Evolutionary conservation across 2,797 vertebrate species (phyloP), one percentile per base, ranked within the genome.

Genomic region (Poeciliopsis paucimaculata): DNA sequence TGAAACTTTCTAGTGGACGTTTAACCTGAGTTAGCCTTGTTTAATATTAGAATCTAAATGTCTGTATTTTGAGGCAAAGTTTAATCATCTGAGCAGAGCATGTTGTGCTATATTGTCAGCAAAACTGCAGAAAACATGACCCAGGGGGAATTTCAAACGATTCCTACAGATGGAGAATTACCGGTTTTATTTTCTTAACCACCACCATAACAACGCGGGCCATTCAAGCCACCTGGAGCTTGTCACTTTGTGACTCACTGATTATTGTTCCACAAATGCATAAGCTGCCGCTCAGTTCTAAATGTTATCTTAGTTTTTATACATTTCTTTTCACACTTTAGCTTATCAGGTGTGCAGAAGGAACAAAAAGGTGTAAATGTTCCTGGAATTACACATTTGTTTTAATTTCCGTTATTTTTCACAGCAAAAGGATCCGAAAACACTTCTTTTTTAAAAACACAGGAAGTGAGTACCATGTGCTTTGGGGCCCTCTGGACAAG

Each of bases 151-250:
- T 72, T 89, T 86, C 78, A 87, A 73, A 80, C 47, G 60, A 12
- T 88, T 78, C 13, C 26, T 85, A 72, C 86, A 92, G 85, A 91
- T 88, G 86, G 85, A 81, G 82, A 85, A 64, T 84, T 51, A 70
- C 26, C 71, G 79, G 55, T 81, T 89, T 85, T 72, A 43, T 89
- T 89, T 87, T 82, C 23, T 75, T 82, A 84, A 82, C 85, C 81
- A 46, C 45, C 66, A 64, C 51, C 46, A 68, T 70, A 62, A 81
- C 73, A 64, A 81, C 77, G 77, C 73, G 47, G 68, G 73, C 76
- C 83, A 76, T 45, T 78, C 15, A 70, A 83, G 78, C 89, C 86
- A 87, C 88, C 82, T 91, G 86, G 84, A 80, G 60, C n/a, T 75
- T 87, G 81, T 72, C 15, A 23, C 45, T 73, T 2, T 15, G 16